Evolutionary conservation across 2,113 vertebrate genomes (phyloP), one percentile per base, ranked within the genome.

Genomic region (Pithys albifrons): DNA sequence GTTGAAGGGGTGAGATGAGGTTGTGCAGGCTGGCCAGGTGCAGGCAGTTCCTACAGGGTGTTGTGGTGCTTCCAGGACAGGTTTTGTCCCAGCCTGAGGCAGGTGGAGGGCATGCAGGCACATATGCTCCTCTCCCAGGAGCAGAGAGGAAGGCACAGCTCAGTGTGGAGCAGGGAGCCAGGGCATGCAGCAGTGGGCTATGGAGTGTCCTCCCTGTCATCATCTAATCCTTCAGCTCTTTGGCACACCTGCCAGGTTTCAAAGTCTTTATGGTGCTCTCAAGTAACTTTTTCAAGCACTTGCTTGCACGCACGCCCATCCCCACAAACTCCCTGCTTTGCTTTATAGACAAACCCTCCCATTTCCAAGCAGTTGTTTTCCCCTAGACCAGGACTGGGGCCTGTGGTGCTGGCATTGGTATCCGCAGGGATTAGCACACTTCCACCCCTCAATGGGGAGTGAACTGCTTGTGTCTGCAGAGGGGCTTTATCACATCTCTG

Each of bases 201-300:
- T 41, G 51, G 11, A 46, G 29, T 43, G 29, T 89, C 52, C 55
- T 71, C n/a, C 33, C 14, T 24, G 24, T 70, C 5, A 0, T 52
- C 39, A 27, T 51, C 45, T 14, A 11, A n/a, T 57, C 24, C 57
- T 57, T 48, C 39, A 35, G 39, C 19, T 94, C 31, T 59, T 89
- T 6, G 2, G 67, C 4, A 3, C 25, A 28, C 46, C 43, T 76
- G 37, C 45, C 64, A 62, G 49, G 27, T 67, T 71, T 65, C 49
- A 76, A 81, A 92, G 61, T 54, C 66, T 87, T 88, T 89, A n/a
- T 69, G 48, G 64, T 92, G 87, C 80, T 92, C 76, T 82, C 25
- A 78, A 66, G 35, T 75, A 31, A 27, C 5, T 6, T 91, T 94
- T 92, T 76, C 77, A 79, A 79, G 84, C 49, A 54, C 54, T 88